Percentiles rank a stretch among this genome's conserved stretches.
Conservation (phyloP, 1,140 invertebrate genomes). For the Pseudomyrmex cubaensis region DNA sequence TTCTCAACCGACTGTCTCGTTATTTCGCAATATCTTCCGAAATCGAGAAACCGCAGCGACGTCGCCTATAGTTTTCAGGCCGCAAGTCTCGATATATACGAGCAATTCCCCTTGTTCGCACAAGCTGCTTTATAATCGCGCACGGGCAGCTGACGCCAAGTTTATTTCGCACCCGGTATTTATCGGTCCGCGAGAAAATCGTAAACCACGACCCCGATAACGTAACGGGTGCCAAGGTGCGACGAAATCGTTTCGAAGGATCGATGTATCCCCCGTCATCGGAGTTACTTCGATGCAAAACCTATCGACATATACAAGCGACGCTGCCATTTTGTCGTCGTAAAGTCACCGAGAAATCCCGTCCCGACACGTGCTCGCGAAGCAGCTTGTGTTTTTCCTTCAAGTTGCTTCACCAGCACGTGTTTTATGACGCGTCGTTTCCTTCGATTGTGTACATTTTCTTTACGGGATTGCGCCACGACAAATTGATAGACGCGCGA, state of each 20-base stretch:
- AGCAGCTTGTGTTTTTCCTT: not conserved
- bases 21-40: conserved; percentile 22
- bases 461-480: no score
- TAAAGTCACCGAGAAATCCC: conserved; percentile 34
- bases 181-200: conserved; percentile 62
- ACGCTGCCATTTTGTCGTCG: conserved; percentile 39
- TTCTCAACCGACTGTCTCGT: not conserved
- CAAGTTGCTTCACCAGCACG: not conserved
- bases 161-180: conserved; percentile 68
- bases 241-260: conserved; percentile 23
- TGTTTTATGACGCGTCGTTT: not conserved
- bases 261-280: conserved; percentile 39
- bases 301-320: not conserved
- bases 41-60: not conserved
- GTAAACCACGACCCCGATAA: conserved; percentile 53
- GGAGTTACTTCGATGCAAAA: conserved; percentile 3
- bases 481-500: not conserved
- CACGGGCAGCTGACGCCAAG: conserved; percentile 57
- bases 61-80: conserved; percentile 32
- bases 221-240: not conserved
- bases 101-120: conserved; percentile 9
- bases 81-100: conserved; percentile 29
- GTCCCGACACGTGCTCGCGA: not conserved
- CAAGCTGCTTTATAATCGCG: conserved; percentile 59
- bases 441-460: not conserved